Conservation (phyloP, 2,113 vertebrate species). For the Cebus imitator region DNA sequence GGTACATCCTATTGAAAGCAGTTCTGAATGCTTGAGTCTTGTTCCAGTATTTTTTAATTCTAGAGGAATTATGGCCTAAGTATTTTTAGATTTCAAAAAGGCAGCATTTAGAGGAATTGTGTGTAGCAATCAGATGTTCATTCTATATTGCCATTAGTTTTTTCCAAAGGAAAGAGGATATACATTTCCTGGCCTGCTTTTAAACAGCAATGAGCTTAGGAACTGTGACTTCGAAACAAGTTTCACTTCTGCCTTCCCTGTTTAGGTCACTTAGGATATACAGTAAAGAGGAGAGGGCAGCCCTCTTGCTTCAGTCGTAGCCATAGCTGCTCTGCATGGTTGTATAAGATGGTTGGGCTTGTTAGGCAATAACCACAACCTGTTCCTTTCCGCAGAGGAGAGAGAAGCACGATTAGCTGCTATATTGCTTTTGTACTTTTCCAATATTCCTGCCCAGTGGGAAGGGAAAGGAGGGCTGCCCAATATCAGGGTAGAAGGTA, state of each 20-base stretch:
- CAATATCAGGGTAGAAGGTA: neutral
- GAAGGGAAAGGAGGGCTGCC: neutral
- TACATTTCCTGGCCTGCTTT: neutral
- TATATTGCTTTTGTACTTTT: neutral
- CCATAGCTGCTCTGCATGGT: neutral
- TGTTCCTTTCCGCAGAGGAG: neutral
- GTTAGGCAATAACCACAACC: neutral
- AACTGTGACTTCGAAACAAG: neutral
- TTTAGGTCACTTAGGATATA: neutral
- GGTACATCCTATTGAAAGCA: neutral
- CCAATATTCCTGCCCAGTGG: neutral
- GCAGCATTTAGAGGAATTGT: neutral
- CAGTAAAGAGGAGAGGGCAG: neutral
- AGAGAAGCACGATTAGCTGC: neutral
- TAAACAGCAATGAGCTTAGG: neutral
- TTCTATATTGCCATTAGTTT: neutral
- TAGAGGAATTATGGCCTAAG: neutral
- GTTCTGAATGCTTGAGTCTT: neutral
- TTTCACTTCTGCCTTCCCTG: neutral
- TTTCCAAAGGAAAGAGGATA: neutral
- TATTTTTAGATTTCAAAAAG: constrained; percentile 10
- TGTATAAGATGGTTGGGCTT: neutral
- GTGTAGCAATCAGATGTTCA: neutral
- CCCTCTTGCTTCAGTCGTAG: neutral
- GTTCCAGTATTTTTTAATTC: neutral